Base-by-base conservation (phyloP, 2,888 invertebrate genomes). In the Meandrusa payeni region DNA sequence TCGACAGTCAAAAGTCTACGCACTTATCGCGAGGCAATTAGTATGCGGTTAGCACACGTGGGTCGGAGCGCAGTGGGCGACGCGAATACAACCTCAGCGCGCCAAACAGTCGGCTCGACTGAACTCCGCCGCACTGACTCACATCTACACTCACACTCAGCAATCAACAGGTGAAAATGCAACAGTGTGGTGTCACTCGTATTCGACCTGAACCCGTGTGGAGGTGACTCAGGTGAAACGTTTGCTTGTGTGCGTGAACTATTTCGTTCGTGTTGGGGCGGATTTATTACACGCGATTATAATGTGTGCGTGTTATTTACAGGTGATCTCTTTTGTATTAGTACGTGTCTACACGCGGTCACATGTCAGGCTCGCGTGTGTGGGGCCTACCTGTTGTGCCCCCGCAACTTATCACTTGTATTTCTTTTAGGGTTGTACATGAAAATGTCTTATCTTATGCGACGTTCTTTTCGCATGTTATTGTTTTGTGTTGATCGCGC, bases 151-250 rank as follows among this genome's bases (percentile, higher is more conserved):
- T 70, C 76, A 64, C 73, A 69, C 74, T 66, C 59, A 53, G 54
- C 61, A 59, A 61, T 65, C 71, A 67, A 80, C 85, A 86, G 86
- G 83, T 85, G 86, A 82, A 82, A 81, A 81, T 73, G 77, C 75
- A 69, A 67, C 69, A 69, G 81, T 81, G 80, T 76, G 75, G 70
- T 69, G 77, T 69, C 76, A 73, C 77, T 73, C 69, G 69, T 61
- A 68, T 56, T 59, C 75, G 75, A 78, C 79, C 81, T 71, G 76
- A 61, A 69, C 62, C 48, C 58, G 73, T 54, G 76, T 73, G 76
- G 77, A 78, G 78, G 80, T 81, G 79, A 79, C 77, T 69, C 74
- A 67, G 75, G 75, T 76, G 76, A 74, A 57, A 59, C 47, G 44
- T 40, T 32, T 56, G 50, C 54, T 36, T 62, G 61, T 72, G 74